Base-by-base conservation (phyloP, 1,140 invertebrate genomes). In the Zophobas atratus region DNA sequence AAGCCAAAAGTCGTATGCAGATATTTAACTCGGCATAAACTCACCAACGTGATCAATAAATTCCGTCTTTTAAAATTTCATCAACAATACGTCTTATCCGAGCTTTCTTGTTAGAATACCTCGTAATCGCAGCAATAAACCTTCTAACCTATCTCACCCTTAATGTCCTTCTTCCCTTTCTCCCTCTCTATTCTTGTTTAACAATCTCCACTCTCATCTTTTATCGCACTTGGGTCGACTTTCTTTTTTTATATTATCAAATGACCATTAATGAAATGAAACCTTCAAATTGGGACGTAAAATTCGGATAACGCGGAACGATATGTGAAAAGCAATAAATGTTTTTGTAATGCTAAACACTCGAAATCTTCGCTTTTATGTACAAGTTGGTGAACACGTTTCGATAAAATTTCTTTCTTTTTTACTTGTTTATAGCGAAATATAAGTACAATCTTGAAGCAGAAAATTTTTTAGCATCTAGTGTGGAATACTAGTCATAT, bases 81-180 rank as follows among this genome's bases (percentile, higher is more conserved):
- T 63, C 57, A 63, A 39, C 57, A 63, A 63, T 63, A 63, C 35
- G 36, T 63, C 57, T 63, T 63, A 36, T 63, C 57, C 57, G 39
- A 63, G 8, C 57, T 63, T 36, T 38, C 57, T 63, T 63, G 57
- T 63, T 51, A 63, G 57, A 63, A 63, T 63, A 63, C 38, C 57
- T 63, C 57, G 57, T 63, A 63, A 63, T 63, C 57, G 57, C 38
- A 63, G 57, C 57, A 63, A 63, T 63, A 63, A 63, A 63, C 57
- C 57, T 39, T 63, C 57, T 63, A 63, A 63, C 57, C 57, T 63
- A 63, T 63, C 57, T 63, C 57, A 63, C 36, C 57, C 35, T 63
- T 63, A 63, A 63, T 63, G 36, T 63, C 57, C 57, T 63, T 63
- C 34, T 36, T 39, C 36, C 57, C 32, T 63, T 63, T 63, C 57